Conservation (phyloP, 2,888 invertebrate genomes). For the Steinernema scapterisci region DNA sequence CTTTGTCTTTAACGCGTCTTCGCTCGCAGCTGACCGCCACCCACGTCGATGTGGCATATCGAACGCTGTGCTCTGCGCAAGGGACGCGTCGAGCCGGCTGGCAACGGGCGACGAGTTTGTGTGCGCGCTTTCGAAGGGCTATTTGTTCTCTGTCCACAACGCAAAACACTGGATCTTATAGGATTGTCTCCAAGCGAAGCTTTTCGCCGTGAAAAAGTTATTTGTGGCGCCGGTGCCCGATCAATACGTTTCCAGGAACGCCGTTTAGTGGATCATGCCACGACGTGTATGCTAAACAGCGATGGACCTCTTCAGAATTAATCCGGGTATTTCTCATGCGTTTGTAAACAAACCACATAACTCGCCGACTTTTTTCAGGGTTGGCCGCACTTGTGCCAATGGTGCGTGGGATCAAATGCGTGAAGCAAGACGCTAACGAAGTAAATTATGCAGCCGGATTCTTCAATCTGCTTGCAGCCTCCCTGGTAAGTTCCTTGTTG, state of each 20-base stretch:
- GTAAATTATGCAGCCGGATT: constrained; percentile 15
- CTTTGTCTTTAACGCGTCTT: neutral
- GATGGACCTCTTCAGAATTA: constrained; percentile 22
- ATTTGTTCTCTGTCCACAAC: neutral
- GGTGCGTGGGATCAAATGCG: constrained; percentile 10
- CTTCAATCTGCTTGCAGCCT: constrained; percentile 8
- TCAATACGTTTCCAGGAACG: neutral
- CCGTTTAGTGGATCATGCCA: constrained; percentile 1
- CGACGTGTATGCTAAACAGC: neutral
- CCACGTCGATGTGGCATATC: neutral
- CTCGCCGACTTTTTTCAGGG: neutral
- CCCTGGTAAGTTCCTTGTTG: neutral
- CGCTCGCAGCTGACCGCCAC: constrained; percentile 20
- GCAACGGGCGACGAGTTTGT: neutral
- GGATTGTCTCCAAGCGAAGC: too few relatives aligned
- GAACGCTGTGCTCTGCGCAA: constrained; percentile 14
- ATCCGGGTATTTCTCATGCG: constrained; percentile 3
- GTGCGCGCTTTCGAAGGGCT: neutral
- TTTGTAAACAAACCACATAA: neutral
- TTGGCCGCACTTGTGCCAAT: constrained; percentile 12
- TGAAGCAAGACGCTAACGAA: constrained; percentile 23
- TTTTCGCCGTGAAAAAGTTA: too few relatives aligned
- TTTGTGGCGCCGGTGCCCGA: too few relatives aligned
- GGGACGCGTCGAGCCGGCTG: neutral
- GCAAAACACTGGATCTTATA: too few relatives aligned